phyloP scores from a whole-genome alignment of 2,888 invertebrate genomes.

The Pyrrhosoma nymphula region DNA sequence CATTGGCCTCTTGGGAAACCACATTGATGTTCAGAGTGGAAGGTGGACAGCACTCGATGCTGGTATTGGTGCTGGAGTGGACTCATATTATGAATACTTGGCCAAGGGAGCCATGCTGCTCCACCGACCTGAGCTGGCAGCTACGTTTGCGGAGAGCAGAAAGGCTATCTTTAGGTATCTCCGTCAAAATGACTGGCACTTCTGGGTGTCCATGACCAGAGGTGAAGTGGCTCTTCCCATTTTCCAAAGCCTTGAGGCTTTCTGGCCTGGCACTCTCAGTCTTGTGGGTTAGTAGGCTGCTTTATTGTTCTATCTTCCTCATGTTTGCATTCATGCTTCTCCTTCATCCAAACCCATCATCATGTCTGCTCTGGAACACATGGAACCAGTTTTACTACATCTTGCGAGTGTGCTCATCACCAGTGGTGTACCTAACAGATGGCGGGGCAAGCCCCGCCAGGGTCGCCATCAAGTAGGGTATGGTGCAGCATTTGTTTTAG shows the following conservation, averaged over 20 bases:
- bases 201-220: slow-evolving; percentile 99
- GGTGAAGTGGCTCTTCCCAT: slow-evolving; percentile 97
- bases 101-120: slow-evolving; percentile 97
- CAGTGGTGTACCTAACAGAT: too few relatives aligned
- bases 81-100: slow-evolving; percentile 98
- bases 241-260: slow-evolving; percentile 99
- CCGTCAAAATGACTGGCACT: slow-evolving; percentile 97
- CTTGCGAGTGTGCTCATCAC: too few relatives aligned
- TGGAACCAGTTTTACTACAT: not conserved
- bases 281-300: slow-evolving; percentile 82
- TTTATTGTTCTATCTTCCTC: slow-evolving; percentile 35
- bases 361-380: not conserved
- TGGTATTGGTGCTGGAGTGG: slow-evolving; percentile 97
- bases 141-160: slow-evolving; percentile 92
- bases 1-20: slow-evolving; percentile 96
- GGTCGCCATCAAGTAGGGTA: too few relatives aligned
- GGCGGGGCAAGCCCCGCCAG: too few relatives aligned
- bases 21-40: slow-evolving; percentile 96
- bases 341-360: not conserved
- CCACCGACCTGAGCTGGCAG: slow-evolving; percentile 93
- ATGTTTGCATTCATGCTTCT: slow-evolving; percentile 45
- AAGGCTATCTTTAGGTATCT: slow-evolving; percentile 90
- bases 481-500: too few relatives aligned
- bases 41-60: slow-evolving; percentile 98
- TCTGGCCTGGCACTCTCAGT: slow-evolving; percentile 97